Base-by-base conservation (phyloP, 2,888 invertebrate species). In the Parnassius smintheus region DNA sequence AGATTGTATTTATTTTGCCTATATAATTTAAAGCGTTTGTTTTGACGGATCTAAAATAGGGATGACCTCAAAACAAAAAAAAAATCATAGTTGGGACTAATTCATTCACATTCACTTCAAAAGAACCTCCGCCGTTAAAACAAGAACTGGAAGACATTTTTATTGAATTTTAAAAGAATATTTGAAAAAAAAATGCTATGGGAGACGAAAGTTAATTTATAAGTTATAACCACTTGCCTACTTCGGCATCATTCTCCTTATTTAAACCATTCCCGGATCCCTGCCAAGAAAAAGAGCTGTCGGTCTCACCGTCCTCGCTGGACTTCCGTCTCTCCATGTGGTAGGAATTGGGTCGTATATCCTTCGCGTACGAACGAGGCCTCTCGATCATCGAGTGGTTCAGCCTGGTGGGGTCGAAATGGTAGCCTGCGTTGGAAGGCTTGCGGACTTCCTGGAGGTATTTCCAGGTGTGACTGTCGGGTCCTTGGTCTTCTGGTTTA, bases 221-320 rank as follows among this genome's bases (percentile, higher is more conserved):
- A 35, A 53, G 12, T 53, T 41, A 45, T 4, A 4, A 44, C 45
- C 55, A 55, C 9, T 45, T 44, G 10, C 13, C 44, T 2, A 1
- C 55, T 12, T 45, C 25, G 18, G 12, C 25, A 22, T 44, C 58
- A 7, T 18, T 22, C 11, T 7, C 58, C 13, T 51, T 13, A 22
- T 59, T 51, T 51, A 59, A 59, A 9, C 52, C 18, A 18, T 56
- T 56, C 25, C 56, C 79, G 0, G 88, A 88, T 0, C 88, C 91
- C 61, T 84, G 87, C 91, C 91, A 91, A 59, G 89, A 90, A 70
- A 91, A 91, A 0, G 88, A 88, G 71, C 88, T 89, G 22, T 91
- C 91, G 0, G 88, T 86, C n/a, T 91, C 91, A 0, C 91, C 91
- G 61, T 91, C 91, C 8, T 75, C 77, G 4, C 74, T 73, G 0